A percentile compares a stretch with the other conserved stretches of the same genome.
Evolutionary conservation across 2,797 vertebrate species (phyloP).

Genomic region (Phoeniculus purpureus): DNA sequence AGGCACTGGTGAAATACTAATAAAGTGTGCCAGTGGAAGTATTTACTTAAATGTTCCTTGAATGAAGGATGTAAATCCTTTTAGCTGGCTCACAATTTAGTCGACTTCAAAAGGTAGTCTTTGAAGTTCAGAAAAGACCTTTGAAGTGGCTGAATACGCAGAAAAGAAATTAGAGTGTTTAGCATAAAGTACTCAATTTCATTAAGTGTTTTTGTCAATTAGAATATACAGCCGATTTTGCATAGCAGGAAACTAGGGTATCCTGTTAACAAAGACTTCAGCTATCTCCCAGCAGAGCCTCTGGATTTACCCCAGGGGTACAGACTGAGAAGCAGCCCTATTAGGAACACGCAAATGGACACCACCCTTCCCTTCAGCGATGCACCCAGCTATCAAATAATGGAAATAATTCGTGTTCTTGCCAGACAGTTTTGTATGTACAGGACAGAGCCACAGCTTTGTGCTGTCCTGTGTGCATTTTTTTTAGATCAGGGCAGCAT

Average conservation of each 20-base stretch:
- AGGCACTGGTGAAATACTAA: not conserved
- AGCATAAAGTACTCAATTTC: slow-evolving; percentile 50
- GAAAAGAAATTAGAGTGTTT: slow-evolving; percentile 59
- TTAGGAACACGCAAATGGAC: not conserved
- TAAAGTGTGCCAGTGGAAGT: not conserved
- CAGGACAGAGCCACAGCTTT: not conserved
- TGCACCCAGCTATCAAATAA: not conserved
- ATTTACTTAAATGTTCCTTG: slow-evolving; percentile 43
- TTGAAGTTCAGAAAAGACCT: slow-evolving; percentile 69
- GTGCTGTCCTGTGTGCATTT: not conserved
- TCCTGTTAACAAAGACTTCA: not conserved
- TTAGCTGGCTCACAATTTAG: slow-evolving; percentile 55
- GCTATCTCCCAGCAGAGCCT: not conserved
- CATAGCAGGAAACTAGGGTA: slow-evolving; percentile 25
- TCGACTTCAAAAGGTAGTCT: slow-evolving; percentile 67
- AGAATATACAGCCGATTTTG: slow-evolving; percentile 30
- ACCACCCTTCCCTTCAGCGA: not conserved
- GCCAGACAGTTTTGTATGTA: not conserved
- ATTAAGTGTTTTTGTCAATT: slow-evolving; percentile 64
- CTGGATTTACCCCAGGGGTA: not conserved
- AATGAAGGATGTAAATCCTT: slow-evolving; percentile 56
- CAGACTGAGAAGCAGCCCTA: not conserved
- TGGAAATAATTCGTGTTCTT: not conserved
- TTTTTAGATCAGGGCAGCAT: not conserved
- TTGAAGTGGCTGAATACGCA: slow-evolving; percentile 71